Conservation (phyloP, 2,888 invertebrate genomes). For the Sthenelais limicola region DNA sequence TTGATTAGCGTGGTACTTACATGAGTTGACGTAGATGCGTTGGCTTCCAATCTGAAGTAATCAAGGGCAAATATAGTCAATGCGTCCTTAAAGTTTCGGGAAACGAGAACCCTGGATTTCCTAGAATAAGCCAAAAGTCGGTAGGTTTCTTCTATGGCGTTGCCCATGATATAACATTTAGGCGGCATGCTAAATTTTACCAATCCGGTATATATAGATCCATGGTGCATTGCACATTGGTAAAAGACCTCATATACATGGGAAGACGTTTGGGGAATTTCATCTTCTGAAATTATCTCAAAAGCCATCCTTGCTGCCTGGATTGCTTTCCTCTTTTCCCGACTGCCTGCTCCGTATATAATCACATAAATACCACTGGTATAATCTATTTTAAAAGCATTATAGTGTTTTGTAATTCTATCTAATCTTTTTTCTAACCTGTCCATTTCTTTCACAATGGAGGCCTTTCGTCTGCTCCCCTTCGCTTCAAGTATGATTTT, state of each 20-base stretch:
- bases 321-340: conserved; percentile 16
- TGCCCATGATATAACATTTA: conserved; percentile 34
- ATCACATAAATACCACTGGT: conserved; percentile 17
- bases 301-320: conserved; percentile 31
- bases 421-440: background rate
- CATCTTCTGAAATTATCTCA: conserved; percentile 13
- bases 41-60: conserved; percentile 15
- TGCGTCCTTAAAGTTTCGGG: conserved; percentile 12
- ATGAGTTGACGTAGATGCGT: too few species aligned
- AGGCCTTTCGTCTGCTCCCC: background rate
- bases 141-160: conserved; percentile 8
- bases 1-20: too few species aligned
- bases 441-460: background rate
- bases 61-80: conserved; percentile 26
- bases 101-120: conserved; percentile 11
- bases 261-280: background rate
- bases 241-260: background rate
- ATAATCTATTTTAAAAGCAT: conserved; percentile 26
- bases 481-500: background rate
- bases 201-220: background rate
- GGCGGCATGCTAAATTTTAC: background rate
- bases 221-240: conserved; percentile 26
- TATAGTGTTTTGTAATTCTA: conserved; percentile 1
- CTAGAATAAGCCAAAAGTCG: background rate
- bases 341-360: conserved; percentile 4